Evolutionary conservation across 2,113 vertebrate species (phyloP), one percentile per base, ranked within the genome.

Genomic region (Ictalurus furcatus): DNA sequence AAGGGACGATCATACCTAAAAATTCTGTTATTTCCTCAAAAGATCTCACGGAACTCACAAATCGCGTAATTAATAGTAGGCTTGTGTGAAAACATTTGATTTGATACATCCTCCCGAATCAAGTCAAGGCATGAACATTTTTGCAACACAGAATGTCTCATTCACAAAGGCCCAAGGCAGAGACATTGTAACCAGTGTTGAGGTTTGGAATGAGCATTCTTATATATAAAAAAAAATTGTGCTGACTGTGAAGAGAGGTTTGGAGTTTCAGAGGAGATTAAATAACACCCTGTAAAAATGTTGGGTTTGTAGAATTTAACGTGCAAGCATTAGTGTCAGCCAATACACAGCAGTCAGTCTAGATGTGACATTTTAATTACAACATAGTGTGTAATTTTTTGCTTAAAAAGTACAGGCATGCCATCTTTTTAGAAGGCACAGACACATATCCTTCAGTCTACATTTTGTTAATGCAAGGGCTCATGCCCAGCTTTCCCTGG

Each of bases 101-200:
- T 19, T 5, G 85, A 86, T 80, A 89, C 80, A 88, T 90, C 85
- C 88, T 85, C n/a, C 48, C 67, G 67, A 63, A 89, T 94, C 94
- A 92, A 91, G 92, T 94, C 91, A 90, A 92, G 93, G 93, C 95
- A 92, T 4, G 92, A 85, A 92, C 81, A 74, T 61, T 78, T 90
- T 88, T 84, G 69, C 81, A 84, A 48, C 48, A 87, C 73, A 71
- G 48, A 85, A 88, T 40, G 85, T 85, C 1, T 7, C 52, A 86
- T 93, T 90, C 92, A 93, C 91, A 89, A 88, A 25, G 23, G 76
- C 79, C 34, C 67, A 79, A n/a, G 52, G 52, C 74, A 44, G 87
- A 87, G 87, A 89, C 61, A 73, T 34, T 58, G 90, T 59, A 85
- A 92, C 92, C 92, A 91, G 92, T 78, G 81, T 37, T 86, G 19